Percentiles rank a stretch among this genome's conserved stretches.
Evolutionary conservation across 2,888 invertebrate genomes (phyloP).

Genomic region (Nephrotoma appendiculata): DNA sequence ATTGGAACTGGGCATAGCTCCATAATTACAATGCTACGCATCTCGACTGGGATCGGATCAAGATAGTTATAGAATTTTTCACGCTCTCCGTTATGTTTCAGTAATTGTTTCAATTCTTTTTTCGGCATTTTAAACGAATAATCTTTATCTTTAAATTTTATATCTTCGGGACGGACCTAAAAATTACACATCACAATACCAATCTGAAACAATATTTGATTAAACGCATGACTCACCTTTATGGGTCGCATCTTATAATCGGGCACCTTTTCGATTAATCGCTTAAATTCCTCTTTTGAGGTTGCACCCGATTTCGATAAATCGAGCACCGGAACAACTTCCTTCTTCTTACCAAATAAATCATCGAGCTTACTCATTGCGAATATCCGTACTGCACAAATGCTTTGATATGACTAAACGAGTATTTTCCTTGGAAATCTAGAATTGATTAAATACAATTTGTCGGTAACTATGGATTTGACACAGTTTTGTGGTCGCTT

Average conservation of each 20-base stretch:
- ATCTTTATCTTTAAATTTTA: conserved; percentile 59
- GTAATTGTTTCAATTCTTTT: conserved; percentile 46
- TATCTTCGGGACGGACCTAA: conserved; percentile 59
- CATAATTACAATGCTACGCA: conserved; percentile 37
- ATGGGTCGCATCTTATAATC: conserved; percentile 82
- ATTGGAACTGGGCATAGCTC: conserved; percentile 75
- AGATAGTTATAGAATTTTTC: conserved; percentile 33
- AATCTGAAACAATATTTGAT: background rate
- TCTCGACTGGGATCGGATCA: conserved; percentile 71
- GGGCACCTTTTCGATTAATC: conserved; percentile 71
- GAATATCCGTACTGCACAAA: background rate
- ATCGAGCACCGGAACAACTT: conserved; percentile 69
- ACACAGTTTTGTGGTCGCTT: background rate
- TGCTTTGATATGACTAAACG: background rate
- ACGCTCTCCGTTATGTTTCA: conserved; percentile 26
- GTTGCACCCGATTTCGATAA: conserved; percentile 64
- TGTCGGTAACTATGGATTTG: background rate
- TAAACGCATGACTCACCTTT: conserved; percentile 39
- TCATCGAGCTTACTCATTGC: conserved; percentile 60
- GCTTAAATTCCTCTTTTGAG: conserved; percentile 68
- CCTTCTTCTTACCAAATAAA: conserved; percentile 70
- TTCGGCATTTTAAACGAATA: conserved; percentile 60
- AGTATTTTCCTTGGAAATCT: background rate
- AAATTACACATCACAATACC: conserved; percentile 7
- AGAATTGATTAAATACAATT: background rate